Conservation (phyloP, 2,113 vertebrate species). For the Emberiza fucata region DNA sequence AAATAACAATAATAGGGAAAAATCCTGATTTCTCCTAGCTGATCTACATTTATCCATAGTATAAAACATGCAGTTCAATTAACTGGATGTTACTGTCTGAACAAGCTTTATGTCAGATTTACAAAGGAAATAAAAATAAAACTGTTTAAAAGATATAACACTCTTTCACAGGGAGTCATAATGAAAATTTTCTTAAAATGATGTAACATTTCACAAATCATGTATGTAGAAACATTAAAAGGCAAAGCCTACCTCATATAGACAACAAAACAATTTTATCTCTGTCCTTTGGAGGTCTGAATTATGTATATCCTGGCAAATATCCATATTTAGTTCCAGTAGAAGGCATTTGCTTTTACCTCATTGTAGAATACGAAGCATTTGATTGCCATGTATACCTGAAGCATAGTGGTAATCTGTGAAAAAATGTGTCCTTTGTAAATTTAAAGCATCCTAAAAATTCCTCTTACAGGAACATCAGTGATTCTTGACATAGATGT, state of each 20-base stretch:
- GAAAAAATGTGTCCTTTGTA: neutral
- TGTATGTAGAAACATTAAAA: neutral
- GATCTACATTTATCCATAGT: neutral
- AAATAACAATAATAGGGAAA: neutral
- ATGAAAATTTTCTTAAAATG: neutral
- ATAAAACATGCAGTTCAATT: neutral
- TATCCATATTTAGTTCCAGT: neutral
- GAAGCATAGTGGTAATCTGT: neutral
- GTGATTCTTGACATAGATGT: neutral
- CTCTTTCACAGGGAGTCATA: neutral
- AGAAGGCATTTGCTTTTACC: neutral
- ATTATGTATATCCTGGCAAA: neutral
- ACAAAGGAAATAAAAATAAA: neutral
- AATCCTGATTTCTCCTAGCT: neutral
- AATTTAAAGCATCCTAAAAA: neutral
- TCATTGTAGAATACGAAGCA: neutral
- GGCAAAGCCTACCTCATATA: neutral
- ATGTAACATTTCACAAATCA: neutral
- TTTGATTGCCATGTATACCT: neutral
- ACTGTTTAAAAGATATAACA: neutral
- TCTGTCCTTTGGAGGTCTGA: neutral
- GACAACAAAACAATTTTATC: neutral
- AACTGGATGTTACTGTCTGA: neutral
- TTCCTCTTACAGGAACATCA: neutral
- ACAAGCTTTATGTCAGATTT: neutral